phyloP scores from a whole-genome alignment of 2,888 invertebrate genomes.

The Tetranychus piercei region DNA sequence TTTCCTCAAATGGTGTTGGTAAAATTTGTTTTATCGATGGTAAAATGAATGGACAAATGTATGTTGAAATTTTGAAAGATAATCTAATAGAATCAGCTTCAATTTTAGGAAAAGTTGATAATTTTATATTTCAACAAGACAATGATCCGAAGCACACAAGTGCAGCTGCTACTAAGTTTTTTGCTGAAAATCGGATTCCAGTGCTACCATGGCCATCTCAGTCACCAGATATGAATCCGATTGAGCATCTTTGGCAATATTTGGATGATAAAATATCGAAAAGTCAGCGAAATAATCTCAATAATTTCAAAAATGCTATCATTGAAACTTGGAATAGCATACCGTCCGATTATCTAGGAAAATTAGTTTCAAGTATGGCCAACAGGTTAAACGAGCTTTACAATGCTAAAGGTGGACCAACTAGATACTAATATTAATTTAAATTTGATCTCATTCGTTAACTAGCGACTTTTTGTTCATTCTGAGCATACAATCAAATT shows the following conservation, averaged over 20 bases:
- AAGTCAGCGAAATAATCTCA: background rate
- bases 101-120: constrained; percentile 11
- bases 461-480: no score
- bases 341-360: background rate
- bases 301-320: background rate
- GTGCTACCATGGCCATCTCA: constrained; percentile 17
- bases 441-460: no score
- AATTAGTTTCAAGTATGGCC: background rate
- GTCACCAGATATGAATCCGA: constrained; percentile 21
- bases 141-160: constrained; percentile 21
- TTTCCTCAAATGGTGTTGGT: constrained; percentile 19
- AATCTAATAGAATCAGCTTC: constrained; percentile 17
- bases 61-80: constrained; percentile 17
- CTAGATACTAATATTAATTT: constrained; percentile 3
- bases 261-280: constrained; percentile 15
- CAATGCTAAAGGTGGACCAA: background rate
- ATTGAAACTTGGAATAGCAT: background rate
- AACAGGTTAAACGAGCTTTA: background rate
- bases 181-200: constrained; percentile 17
- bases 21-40: constrained; percentile 17
- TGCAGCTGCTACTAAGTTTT: constrained; percentile 13
- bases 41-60: constrained; percentile 15
- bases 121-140: constrained; percentile 22
- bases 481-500: no score
- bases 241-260: constrained; percentile 20